Percentiles rank a stretch among this genome's conserved stretches.
Conservation (phyloP, 35 echinoderm and acorn worm genomes). For the Apostichopus parvimensis region DNA sequence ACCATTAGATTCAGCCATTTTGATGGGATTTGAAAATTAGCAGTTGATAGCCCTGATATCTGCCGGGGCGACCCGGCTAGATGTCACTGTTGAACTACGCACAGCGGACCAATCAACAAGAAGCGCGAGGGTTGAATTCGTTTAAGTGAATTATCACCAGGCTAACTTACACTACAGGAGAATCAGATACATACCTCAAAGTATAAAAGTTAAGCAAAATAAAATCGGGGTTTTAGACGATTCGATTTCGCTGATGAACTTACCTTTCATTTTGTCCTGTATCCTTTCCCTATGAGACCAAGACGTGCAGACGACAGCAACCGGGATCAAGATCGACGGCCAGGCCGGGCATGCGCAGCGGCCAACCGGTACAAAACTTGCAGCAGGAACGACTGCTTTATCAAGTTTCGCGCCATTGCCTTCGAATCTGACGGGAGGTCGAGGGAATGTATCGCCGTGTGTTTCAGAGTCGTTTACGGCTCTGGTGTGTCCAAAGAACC, state of each 20-base stretch:
- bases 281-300: no score
- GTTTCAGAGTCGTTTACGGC: no score
- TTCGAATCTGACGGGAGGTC: neutral
- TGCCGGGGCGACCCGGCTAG: conserved; percentile 24
- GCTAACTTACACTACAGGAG: neutral
- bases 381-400: neutral
- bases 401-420: neutral
- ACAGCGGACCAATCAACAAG: conserved; percentile 33
- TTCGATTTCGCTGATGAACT: neutral
- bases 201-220: neutral
- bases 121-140: conserved; percentile 7
- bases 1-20: conserved; percentile 28
- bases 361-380: neutral
- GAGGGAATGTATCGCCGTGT: no score
- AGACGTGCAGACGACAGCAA: no score
- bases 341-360: neutral
- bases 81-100: conserved; percentile 41
- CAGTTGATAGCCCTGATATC: conserved; percentile 27
- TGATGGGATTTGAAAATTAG: neutral
- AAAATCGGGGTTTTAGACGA: neutral
- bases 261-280: neutral
- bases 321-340: neutral
- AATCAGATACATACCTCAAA: neutral
- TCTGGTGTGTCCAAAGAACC: no score
- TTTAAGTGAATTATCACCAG: conserved; percentile 14